Evolutionary conservation across 2,113 vertebrate species (phyloP).

Genomic region (Opisthocomus hoazin): DNA sequence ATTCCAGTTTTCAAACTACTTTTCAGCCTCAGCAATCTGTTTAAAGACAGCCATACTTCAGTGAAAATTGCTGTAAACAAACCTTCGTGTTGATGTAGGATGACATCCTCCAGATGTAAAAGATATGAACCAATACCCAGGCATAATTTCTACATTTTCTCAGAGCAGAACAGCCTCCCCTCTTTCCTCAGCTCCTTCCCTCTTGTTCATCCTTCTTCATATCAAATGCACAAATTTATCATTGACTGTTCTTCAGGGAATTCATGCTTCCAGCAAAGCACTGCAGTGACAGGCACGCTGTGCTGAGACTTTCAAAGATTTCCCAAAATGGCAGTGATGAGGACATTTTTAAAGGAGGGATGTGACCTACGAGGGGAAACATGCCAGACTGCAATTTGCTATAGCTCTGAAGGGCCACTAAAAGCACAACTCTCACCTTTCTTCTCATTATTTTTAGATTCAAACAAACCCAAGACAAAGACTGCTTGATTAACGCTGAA

Average conservation of each 20-base stretch:
- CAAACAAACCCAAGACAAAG: neutral
- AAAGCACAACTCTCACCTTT: neutral
- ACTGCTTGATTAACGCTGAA: neutral
- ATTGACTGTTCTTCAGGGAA: neutral
- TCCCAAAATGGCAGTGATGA: conserved; percentile 7
- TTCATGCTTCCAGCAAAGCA: conserved; percentile 11
- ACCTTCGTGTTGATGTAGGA: neutral
- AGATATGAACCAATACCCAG: neutral
- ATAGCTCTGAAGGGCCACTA: neutral
- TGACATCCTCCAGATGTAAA: neutral
- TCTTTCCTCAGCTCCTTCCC: neutral
- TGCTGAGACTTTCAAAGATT: neutral
- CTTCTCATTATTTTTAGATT: conserved; percentile 2
- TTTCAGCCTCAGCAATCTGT: neutral
- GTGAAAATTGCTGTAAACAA: neutral
- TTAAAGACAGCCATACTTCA: neutral
- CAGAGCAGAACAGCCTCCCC: neutral
- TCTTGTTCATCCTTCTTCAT: neutral
- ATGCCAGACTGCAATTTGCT: neutral
- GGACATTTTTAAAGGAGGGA: neutral
- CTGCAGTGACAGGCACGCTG: neutral
- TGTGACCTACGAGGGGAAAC: neutral
- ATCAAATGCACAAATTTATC: neutral
- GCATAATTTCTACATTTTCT: neutral
- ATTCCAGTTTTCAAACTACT: neutral